These are phyloP conservation scores for Pyrgus malvae DNA, from an alignment of 2,888 invertebrate species.

Conservation along the genomic window DNA sequence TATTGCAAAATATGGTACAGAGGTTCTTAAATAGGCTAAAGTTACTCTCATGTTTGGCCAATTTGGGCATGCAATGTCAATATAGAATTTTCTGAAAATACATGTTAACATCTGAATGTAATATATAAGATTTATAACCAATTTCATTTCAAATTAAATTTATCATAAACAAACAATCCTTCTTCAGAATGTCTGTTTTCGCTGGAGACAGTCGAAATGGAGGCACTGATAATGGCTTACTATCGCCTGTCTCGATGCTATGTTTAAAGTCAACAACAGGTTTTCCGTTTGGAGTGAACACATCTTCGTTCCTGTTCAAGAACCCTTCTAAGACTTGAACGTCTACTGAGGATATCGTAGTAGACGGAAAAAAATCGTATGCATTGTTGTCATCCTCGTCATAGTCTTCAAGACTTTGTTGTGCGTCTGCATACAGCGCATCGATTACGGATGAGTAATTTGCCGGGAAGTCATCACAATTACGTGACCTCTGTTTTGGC, in stretches of 20 bases:
- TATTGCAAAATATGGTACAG: no score
- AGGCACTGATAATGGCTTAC: not conserved
- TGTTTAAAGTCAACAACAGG: slow-evolving; percentile 14
- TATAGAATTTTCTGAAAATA: no score
- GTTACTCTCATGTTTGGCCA: no score
- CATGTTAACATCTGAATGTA: no score
- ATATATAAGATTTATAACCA: no score
- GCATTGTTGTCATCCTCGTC: not conserved
- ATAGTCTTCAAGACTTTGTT: not conserved
- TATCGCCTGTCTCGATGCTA: slow-evolving; percentile 9
- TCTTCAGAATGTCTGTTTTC: not conserved
- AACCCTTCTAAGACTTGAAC: not conserved
- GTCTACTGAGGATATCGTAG: not conserved
- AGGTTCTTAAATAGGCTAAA: no score
- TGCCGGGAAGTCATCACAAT: not conserved
- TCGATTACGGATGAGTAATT: not conserved
- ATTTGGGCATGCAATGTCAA: no score
- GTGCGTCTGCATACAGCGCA: not conserved
- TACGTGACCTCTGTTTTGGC: not conserved
- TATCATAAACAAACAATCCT: no score
- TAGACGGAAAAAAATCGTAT: not conserved
- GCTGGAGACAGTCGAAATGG: not conserved
- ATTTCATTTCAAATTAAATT: no score
- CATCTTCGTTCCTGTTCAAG: slow-evolving; percentile 2
- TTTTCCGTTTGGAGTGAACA: slow-evolving; percentile 16